Evolutionary conservation across 2,888 invertebrate species (phyloP).

Genomic region (Lithosia quadra): DNA sequence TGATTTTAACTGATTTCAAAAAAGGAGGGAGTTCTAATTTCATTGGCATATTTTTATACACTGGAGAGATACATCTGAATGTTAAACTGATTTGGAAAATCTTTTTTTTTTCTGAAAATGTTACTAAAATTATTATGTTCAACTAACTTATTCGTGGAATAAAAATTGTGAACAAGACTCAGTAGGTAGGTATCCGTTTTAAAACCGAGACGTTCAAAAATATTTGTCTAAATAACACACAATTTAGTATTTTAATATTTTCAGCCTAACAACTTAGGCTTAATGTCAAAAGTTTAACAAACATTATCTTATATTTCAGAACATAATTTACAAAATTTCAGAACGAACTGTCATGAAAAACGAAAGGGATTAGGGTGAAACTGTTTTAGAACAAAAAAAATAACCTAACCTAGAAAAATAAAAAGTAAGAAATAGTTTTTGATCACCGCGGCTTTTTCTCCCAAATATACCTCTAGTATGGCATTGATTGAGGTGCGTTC

Average conservation of each 20-base stretch:
- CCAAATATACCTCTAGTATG: slow-evolving; percentile 33
- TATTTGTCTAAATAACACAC: neutral
- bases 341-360: neutral
- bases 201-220: neutral
- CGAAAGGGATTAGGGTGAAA: neutral
- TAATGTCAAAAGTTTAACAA: neutral
- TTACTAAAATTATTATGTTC: too few relatives aligned
- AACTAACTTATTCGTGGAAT: too few relatives aligned
- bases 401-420: slow-evolving; percentile 11
- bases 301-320: slow-evolving; percentile 3
- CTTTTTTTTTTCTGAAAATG: neutral
- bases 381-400: neutral
- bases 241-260: neutral
- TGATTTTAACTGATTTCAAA: neutral
- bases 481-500: slow-evolving; percentile 53
- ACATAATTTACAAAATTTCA: slow-evolving; percentile 4
- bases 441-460: slow-evolving; percentile 12
- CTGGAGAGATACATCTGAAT: too few relatives aligned
- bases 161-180: too few relatives aligned
- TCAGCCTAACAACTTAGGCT: neutral
- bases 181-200: too few relatives aligned
- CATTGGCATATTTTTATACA: too few relatives aligned
- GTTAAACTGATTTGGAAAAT: neutral
- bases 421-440: slow-evolving; percentile 6
- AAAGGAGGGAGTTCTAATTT: neutral